Base-by-base conservation (phyloP, 2,888 invertebrate genomes). In the Netelia melanura region DNA sequence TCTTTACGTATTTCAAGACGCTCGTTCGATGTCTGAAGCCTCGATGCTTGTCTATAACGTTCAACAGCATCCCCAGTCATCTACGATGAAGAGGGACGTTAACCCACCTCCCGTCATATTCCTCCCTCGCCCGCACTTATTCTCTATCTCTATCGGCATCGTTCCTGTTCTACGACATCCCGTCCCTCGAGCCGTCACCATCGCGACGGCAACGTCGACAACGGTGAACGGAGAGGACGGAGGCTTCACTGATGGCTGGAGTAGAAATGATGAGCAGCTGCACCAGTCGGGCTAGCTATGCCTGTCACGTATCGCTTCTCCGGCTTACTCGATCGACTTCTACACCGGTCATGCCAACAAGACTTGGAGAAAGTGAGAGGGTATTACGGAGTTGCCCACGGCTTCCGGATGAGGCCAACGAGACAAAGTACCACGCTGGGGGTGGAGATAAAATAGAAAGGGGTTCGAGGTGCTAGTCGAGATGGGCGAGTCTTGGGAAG, bases 251-350 rank as follows among this genome's bases (percentile, higher is more conserved):
- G 77, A 84, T 89, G 90, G 90, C 89, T 90, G 89, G 89, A 89
- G 86, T 88, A 88, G 91, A 92, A 91, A 92, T 91, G 92, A 93
- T 91, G 92, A 91, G 90, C 90, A 89, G 90, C 83, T 90, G 90
- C 48, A 48, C 91, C 90, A 90, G 89, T 61, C 54, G 71, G 90
- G 89, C 91, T 91, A 91, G 92, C 93, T 92, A 93, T 92, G 92
- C 92, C 91, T 91, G 92, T 93, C 93, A 93, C 93, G 93, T 92
- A 88, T 90, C 90, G 86, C 89, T 92, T 89, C 90, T 90, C 89
- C 78, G 85, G 83, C 82, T 81, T 77, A 71, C 76, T 67, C 70
- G 74, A 70, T 58, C 70, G 64, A 58, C 75, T 67, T 80, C 80
- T 65, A 70, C 76, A 43, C 52, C 38, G 58, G 56, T 23, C 43